These are phyloP conservation scores for Fringilla coelebs DNA, from an alignment of 2,797 vertebrate genomes.

Conservation along the genomic window DNA sequence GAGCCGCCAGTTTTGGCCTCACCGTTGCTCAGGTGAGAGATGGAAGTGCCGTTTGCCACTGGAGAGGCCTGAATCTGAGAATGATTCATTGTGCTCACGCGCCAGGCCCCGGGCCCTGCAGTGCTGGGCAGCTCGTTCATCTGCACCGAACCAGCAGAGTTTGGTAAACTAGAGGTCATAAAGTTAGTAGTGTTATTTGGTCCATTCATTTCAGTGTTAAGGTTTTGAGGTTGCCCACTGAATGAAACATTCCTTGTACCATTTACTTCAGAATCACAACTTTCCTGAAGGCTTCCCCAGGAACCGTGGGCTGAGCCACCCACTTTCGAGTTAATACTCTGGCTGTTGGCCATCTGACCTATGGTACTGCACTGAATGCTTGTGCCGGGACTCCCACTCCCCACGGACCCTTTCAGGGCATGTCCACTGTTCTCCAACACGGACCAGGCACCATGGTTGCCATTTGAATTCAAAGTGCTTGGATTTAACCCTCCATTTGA, in stretches of 20 bases:
- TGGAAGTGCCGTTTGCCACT: constrained; percentile 88
- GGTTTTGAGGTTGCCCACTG: constrained; percentile 92
- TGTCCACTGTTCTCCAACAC: constrained; percentile 87
- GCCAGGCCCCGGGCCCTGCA: constrained; percentile 87
- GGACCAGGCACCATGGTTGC: constrained; percentile 96
- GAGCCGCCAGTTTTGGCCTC: constrained; percentile 84
- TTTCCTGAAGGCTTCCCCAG: constrained; percentile 90
- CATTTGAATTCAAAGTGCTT: constrained; percentile 95
- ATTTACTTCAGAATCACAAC: constrained; percentile 86
- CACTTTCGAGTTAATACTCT: constrained; percentile 87
- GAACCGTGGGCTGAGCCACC: constrained; percentile 81
- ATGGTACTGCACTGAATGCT: constrained; percentile 89
- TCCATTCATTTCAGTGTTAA: constrained; percentile 98
- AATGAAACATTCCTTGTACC: constrained; percentile 95
- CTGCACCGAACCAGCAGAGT: constrained; percentile 92
- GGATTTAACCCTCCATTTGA: constrained; percentile 90
- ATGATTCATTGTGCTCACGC: constrained; percentile 87
- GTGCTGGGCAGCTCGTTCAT: constrained; percentile 82
- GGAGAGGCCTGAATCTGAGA: constrained; percentile 83
- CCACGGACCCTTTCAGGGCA: constrained; percentile 85
- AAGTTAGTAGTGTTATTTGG: constrained; percentile 99
- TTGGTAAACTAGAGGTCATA: constrained; percentile 99
- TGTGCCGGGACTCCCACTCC: constrained; percentile 84
- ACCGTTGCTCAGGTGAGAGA: constrained; percentile 84
- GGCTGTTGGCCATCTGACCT: constrained; percentile 83